A percentile compares a stretch with the other conserved stretches of the same genome.
These are phyloP conservation scores for Panopea generosa DNA, from an alignment of 2,888 invertebrate genomes.

Conservation along the genomic window DNA sequence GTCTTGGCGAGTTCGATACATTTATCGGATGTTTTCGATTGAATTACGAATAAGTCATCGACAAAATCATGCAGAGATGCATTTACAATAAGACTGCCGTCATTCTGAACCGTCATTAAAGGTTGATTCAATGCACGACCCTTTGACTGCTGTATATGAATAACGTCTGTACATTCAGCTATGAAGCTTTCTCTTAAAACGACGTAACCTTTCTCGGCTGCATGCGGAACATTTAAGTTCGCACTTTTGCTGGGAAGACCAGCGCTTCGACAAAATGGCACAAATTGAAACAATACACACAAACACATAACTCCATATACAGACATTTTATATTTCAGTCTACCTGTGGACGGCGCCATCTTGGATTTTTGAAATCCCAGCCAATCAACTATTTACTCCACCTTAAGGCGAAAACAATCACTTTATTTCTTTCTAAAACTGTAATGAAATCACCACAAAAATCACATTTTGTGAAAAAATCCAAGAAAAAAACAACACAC, in stretches of 20 bases:
- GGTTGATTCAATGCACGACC: slow-evolving; percentile 13
- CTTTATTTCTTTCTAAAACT: background rate
- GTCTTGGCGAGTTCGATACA: slow-evolving; percentile 7
- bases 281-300: slow-evolving; percentile 3
- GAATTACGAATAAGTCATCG: slow-evolving; percentile 43
- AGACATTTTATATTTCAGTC: slow-evolving; percentile 21
- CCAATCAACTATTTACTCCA: slow-evolving; percentile 34
- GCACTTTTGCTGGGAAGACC: slow-evolving; percentile 7
- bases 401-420: slow-evolving; percentile 13
- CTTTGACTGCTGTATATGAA: slow-evolving; percentile 16
- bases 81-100: slow-evolving; percentile 46
- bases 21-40: slow-evolving; percentile 12
- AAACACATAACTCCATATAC: slow-evolving; percentile 7
- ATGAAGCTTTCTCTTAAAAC: slow-evolving; percentile 29
- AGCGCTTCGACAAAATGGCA: background rate
- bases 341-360: slow-evolving; percentile 56
- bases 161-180: slow-evolving; percentile 16
- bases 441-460: background rate
- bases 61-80: slow-evolving; percentile 11
- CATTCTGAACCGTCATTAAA: slow-evolving; percentile 24
- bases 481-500: background rate
- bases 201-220: slow-evolving; percentile 29
- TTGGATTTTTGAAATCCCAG: slow-evolving; percentile 61
- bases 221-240: slow-evolving; percentile 29
- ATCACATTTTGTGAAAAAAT: background rate